Base-by-base conservation (phyloP, 2,113 vertebrate species). In the Sinocyclocheilus grahami region DNA sequence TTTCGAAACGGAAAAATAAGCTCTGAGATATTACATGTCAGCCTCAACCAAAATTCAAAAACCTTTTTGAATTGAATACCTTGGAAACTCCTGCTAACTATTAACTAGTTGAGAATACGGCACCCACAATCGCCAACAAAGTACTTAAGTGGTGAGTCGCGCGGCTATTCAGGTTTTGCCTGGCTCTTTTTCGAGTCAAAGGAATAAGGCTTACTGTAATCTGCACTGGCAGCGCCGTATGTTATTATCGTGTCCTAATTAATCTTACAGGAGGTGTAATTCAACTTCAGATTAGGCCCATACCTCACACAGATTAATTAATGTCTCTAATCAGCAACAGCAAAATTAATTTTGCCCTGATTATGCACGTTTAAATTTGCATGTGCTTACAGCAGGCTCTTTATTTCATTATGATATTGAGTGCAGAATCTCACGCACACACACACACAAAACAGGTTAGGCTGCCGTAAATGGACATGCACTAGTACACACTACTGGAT, bases 231-330 rank as follows among this genome's bases (percentile, higher is more conserved):
- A 96, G 94, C 92, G 93, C 95, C 96, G 96, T 96, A 96, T 96
- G 96, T 96, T 97, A 97, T 96, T 97, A 95, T 96, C 96, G 95
- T 95, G 95, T 97, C 96, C 96, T 97, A 97, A 97, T 97, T 97
- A 97, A 97, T 97, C 96, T 96, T 97, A 97, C 96, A 96, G 96
- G 96, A 97, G 97, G 96, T 96, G 96, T 96, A 96, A 96, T 96
- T 96, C 95, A 96, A 95, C 96, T 96, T 97, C 96, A 97, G 96
- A 97, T 96, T 96, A 95, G 95, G 95, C 95, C 96, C 95, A 96
- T 96, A 96, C 95, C 95, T 95, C 93, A 94, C 96, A 96, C 96
- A 96, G 96, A 97, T 97, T 97, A 97, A 97, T 97, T 97, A 97
- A 97, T 96, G 95, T 95, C 96, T 96, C 96, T 96, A 96, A 97